These are phyloP conservation scores for Brenthis ino DNA, from an alignment of 2,888 invertebrate species.

Conservation along the genomic window DNA sequence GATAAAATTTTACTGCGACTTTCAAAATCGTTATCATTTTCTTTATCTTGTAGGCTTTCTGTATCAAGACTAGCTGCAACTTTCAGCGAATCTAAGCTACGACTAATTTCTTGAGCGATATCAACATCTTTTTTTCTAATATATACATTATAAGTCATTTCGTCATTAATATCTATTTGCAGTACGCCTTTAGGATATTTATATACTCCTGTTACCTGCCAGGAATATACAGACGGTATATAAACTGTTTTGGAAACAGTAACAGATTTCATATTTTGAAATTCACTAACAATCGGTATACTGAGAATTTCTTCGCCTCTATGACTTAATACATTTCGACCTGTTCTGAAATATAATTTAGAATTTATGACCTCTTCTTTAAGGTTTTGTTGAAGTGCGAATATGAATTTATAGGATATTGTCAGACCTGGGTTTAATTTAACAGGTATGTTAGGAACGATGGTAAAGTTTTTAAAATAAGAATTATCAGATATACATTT, in stretches of 20 bases:
- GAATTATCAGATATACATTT: constrained; percentile 51
- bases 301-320: constrained; percentile 50
- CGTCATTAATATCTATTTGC: constrained; percentile 49
- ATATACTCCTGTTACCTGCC: constrained; percentile 56
- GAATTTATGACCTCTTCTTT: constrained; percentile 45
- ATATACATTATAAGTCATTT: constrained; percentile 54
- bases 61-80: constrained; percentile 44
- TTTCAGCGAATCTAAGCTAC: constrained; percentile 45
- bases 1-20: constrained; percentile 42
- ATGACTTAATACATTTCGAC: constrained; percentile 46
- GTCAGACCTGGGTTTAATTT: constrained; percentile 63
- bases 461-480: constrained; percentile 49
- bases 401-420: constrained; percentile 52
- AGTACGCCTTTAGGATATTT: constrained; percentile 53
- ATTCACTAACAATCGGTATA: constrained; percentile 55
- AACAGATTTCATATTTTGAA: constrained; percentile 44
- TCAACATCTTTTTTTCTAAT: constrained; percentile 52
- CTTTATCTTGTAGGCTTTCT: constrained; percentile 49
- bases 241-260: constrained; percentile 51
- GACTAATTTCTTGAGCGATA: constrained; percentile 43
- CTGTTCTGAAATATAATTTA: constrained; percentile 58
- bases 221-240: constrained; percentile 59
- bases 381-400: constrained; percentile 48
- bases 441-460: constrained; percentile 53
- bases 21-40: constrained; percentile 44